These are phyloP conservation scores for Plagodis pulveraria DNA, from an alignment of 2,888 invertebrate species.

Conservation along the genomic window DNA sequence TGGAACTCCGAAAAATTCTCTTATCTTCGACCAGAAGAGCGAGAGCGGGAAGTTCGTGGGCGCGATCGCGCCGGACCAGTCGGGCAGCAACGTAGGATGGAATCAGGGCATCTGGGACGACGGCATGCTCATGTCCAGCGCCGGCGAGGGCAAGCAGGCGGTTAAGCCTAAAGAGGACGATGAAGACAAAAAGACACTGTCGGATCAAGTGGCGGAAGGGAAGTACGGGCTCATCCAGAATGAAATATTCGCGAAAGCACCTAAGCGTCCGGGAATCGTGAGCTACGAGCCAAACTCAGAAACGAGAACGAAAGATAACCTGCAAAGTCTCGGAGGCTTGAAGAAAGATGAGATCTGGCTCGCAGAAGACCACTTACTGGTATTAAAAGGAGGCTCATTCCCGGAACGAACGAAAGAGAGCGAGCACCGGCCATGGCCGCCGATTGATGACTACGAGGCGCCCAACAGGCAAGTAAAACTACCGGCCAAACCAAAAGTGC, in stretches of 20 bases:
- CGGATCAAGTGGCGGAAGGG: conserved; percentile 96
- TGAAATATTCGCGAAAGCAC: conserved; percentile 89
- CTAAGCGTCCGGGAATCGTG: conserved; percentile 91
- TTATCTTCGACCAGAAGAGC: conserved; percentile 65
- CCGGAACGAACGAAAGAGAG: conserved; percentile 82
- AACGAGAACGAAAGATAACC: conserved; percentile 90
- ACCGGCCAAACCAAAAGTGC: conserved; percentile 92
- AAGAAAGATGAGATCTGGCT: conserved; percentile 95
- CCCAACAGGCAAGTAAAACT: conserved; percentile 94
- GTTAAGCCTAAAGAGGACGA: conserved; percentile 80
- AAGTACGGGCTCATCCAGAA: conserved; percentile 95
- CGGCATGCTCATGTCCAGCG: conserved; percentile 88
- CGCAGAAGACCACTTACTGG: conserved; percentile 94
- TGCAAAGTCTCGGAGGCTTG: conserved; percentile 91
- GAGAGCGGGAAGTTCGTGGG: conserved; percentile 73
- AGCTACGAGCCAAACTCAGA: conserved; percentile 93
- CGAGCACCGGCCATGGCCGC: conserved; percentile 87
- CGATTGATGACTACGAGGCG: conserved; percentile 93
- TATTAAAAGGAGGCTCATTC: conserved; percentile 91
- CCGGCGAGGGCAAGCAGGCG: conserved; percentile 87
- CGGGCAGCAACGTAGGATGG: conserved; percentile 81
- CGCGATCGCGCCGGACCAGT: conserved; percentile 73
- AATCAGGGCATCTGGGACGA: conserved; percentile 87
- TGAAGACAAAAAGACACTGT: conserved; percentile 92
- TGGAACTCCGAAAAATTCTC: conserved; percentile 72